These are phyloP conservation scores for Melopsittacus undulatus DNA, from an alignment of 2,797 vertebrate genomes.

Conservation along the genomic window DNA sequence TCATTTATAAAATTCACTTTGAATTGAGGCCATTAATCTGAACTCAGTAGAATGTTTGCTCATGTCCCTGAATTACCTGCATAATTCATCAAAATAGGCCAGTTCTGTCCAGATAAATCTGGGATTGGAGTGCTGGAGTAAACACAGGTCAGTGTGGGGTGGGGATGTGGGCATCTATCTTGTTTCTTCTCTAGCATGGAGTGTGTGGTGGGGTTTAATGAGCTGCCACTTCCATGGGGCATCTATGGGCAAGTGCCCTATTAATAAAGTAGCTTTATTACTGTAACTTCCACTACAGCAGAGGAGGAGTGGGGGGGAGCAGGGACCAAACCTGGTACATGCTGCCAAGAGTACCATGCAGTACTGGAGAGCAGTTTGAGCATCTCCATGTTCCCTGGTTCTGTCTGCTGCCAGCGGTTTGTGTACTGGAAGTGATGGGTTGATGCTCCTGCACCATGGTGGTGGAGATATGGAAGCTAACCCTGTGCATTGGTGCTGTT, in stretches of 20 bases:
- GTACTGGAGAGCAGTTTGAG: neutral
- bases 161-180: rapidly evolving
- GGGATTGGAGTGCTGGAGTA: neutral
- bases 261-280: neutral
- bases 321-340: neutral
- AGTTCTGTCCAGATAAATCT: neutral
- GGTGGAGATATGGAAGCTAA: neutral
- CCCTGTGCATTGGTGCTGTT: rapidly evolving
- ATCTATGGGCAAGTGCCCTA: neutral
- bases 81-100: neutral
- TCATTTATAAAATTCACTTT: slow-evolving; percentile 34
- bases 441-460: too few relatives aligned
- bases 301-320: too few relatives aligned
- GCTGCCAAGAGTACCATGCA: neutral
- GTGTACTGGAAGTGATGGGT: neutral
- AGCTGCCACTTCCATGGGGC: rapidly evolving
- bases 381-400: neutral
- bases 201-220: neutral
- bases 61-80: slow-evolving; percentile 22
- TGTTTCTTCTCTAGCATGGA: rapidly evolving
- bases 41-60: slow-evolving; percentile 5
- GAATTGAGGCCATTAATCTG: slow-evolving; percentile 46
- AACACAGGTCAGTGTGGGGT: neutral
- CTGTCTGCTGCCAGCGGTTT: neutral
- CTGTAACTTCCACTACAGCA: neutral